A percentile compares a stretch with the other conserved stretches of the same genome.
Conservation (phyloP, 2,113 vertebrate species). For the Hystrix brachyura region DNA sequence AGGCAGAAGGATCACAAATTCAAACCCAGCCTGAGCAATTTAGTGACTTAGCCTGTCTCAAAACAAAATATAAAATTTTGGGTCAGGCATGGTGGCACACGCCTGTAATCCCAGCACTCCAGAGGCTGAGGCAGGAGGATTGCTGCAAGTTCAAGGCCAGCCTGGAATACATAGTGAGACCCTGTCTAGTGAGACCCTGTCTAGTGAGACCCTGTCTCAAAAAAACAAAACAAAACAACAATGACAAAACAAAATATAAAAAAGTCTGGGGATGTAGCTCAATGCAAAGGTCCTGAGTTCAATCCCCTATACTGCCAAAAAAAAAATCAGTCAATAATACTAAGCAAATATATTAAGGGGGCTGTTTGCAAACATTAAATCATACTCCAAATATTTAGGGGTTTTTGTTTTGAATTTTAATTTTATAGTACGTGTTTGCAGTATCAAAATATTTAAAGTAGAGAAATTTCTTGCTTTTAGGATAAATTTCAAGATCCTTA, state of each 20-base stretch:
- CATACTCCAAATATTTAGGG: neutral
- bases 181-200: too few relatives aligned
- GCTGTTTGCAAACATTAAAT: conserved; percentile 33
- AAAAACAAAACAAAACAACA: too few relatives aligned
- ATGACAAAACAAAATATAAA: neutral
- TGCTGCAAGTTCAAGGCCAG: too few relatives aligned
- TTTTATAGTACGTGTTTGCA: neutral
- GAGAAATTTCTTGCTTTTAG: neutral
- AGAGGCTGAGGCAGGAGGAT: too few relatives aligned
- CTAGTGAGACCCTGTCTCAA: too few relatives aligned
- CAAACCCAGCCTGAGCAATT: neutral
- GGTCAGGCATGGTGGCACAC: too few relatives aligned
- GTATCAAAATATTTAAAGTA: conserved; percentile 10
- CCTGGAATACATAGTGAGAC: too few relatives aligned
- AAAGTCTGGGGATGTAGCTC: neutral
- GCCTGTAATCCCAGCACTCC: too few relatives aligned
- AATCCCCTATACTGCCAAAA: neutral
- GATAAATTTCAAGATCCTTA: conserved; percentile 21
- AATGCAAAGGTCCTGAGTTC: neutral
- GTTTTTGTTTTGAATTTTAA: neutral
- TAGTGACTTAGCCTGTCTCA: neutral
- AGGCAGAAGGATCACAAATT: neutral
- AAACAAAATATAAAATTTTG: neutral
- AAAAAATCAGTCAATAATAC: neutral
- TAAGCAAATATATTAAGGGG: conserved; percentile 1